These are phyloP conservation scores for Gnathonemus longibarbis DNA, from an alignment of 2,113 vertebrate genomes.

Conservation along the genomic window DNA sequence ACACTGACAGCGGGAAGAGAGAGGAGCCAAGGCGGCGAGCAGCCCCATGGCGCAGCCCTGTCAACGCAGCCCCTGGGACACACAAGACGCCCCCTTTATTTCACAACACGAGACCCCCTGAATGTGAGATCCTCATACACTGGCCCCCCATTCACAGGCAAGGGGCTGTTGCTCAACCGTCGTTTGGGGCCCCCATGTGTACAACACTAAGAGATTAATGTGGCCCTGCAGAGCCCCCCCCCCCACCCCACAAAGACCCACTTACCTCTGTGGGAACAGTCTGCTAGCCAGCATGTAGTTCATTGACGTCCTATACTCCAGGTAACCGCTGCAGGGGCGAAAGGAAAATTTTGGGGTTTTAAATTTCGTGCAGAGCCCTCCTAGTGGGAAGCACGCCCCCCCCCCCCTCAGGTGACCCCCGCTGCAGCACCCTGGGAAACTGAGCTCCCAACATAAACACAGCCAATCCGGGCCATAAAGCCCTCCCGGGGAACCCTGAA, in stretches of 20 bases:
- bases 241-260: constrained; percentile 42
- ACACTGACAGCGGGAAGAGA: constrained; percentile 22
- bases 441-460: constrained; percentile 31
- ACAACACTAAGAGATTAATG: neutral
- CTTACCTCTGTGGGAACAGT: constrained; percentile 89
- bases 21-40: neutral
- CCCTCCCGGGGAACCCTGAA: constrained; percentile 34
- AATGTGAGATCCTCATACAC: constrained; percentile 35
- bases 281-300: constrained; percentile 87
- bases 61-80: neutral
- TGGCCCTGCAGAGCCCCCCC: neutral
- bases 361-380: neutral
- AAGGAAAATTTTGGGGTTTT: constrained; percentile 35
- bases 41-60: neutral
- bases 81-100: neutral
- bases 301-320: constrained; percentile 92
- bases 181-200: neutral
- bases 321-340: constrained; percentile 57
- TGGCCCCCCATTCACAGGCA: constrained; percentile 15
- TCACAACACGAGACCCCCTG: constrained; percentile 29
- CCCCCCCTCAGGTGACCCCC: constrained; percentile 17
- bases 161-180: constrained; percentile 25
- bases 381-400: neutral
- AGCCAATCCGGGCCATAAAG: constrained; percentile 44
- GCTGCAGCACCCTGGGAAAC: constrained; percentile 30